These are phyloP conservation scores for Notothenia rossii DNA, from an alignment of 2,113 vertebrate genomes.

Conservation along the genomic window DNA sequence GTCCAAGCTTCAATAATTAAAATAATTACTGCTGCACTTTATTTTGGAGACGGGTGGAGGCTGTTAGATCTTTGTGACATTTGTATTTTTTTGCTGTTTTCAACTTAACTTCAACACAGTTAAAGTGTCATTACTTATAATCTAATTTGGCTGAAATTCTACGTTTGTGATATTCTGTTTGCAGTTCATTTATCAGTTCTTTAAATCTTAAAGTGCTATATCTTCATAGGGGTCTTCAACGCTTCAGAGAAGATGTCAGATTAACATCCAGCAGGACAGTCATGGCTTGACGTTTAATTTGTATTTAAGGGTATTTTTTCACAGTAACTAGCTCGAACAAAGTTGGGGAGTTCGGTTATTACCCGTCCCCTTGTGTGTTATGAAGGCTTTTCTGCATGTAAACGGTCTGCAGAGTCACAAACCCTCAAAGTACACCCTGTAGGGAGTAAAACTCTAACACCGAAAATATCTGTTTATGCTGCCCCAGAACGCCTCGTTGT, in stretches of 20 bases:
- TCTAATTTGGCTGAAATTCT: neutral
- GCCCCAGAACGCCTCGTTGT: no score
- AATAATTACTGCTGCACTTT: neutral
- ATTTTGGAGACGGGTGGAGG: neutral
- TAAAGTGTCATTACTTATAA: neutral
- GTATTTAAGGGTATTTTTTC: no score
- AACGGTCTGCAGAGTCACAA: no score
- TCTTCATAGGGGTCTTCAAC: neutral
- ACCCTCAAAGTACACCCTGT: no score
- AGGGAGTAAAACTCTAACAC: no score
- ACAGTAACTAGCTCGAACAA: no score
- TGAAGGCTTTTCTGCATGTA: no score
- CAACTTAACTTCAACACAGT: neutral
- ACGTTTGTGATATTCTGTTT: neutral
- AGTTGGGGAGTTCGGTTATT: no score
- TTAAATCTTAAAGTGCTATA: neutral
- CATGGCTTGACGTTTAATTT: no score
- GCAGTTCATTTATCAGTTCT: neutral
- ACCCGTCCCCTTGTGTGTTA: no score
- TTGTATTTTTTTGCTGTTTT: neutral
- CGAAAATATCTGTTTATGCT: no score
- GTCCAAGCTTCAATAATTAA: neutral
- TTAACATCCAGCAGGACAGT: neutral
- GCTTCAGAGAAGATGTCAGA: neutral
- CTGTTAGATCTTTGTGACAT: neutral